phyloP scores from a whole-genome alignment of 2,113 vertebrate species.

The Eclectus roratus region DNA sequence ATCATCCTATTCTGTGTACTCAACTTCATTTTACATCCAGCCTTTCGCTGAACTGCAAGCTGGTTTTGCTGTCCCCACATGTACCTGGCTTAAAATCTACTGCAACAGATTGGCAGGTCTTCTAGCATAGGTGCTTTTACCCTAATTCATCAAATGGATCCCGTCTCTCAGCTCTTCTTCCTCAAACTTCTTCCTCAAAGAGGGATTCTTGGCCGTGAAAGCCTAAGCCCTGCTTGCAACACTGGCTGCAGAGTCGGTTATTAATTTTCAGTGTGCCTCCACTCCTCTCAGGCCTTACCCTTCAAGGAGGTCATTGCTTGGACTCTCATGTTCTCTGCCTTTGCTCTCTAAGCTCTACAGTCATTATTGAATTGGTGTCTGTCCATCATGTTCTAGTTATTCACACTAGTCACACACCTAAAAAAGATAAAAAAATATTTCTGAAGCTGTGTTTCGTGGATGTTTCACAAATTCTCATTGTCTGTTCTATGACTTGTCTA shows the following conservation, averaged over 20 bases:
- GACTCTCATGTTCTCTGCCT: neutral
- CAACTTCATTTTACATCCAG: neutral
- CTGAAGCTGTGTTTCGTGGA: neutral
- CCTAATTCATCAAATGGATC: accelerated
- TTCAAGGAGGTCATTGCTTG: neutral
- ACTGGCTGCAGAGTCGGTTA: neutral
- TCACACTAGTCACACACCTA: neutral
- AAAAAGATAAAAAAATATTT: neutral
- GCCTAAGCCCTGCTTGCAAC: neutral
- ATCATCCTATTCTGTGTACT: neutral
- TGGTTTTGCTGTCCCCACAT: neutral
- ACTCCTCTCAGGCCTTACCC: neutral
- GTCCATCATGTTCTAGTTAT: neutral
- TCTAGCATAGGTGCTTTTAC: neutral
- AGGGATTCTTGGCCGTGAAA: neutral
- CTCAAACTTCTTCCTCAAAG: neutral
- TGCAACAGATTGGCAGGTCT: neutral
- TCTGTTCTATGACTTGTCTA: neutral
- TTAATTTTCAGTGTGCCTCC: neutral
- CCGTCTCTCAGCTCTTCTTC: neutral
- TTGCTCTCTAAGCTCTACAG: neutral
- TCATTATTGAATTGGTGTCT: neutral
- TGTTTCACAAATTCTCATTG: neutral
- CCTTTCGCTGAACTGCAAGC: neutral
- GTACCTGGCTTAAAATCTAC: neutral